phyloP scores from a whole-genome alignment of 2,888 invertebrate species.

The Apeira syringaria region DNA sequence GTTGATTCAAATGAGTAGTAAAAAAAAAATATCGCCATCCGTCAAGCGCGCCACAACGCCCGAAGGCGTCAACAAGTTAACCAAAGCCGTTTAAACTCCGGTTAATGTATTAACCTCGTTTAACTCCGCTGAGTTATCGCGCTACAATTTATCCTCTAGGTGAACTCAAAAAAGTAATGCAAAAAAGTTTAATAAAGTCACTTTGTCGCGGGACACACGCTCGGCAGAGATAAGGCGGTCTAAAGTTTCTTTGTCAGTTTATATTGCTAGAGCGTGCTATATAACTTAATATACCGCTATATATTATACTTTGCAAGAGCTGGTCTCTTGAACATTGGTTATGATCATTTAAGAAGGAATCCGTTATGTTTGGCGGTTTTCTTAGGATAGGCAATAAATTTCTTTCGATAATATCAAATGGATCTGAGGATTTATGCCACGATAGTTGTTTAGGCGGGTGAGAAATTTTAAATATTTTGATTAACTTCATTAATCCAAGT shows the following conservation, averaged over 20 bases:
- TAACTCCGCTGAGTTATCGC: constrained; percentile 65
- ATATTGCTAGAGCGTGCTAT: constrained; percentile 10
- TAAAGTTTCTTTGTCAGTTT: constrained; percentile 30
- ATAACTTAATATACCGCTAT: constrained; percentile 14
- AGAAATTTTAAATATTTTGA: background rate
- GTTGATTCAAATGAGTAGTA: no score
- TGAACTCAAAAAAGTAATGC: constrained; percentile 57
- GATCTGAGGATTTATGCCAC: no score
- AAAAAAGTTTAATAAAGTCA: constrained; percentile 73
- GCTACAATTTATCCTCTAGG: constrained; percentile 65
- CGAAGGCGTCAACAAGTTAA: constrained; percentile 38
- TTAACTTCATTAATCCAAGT: background rate
- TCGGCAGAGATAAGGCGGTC: constrained; percentile 23
- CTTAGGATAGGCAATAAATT: no score
- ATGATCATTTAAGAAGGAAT: no score
- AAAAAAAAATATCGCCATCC: constrained; percentile 30
- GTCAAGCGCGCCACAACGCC: constrained; percentile 42
- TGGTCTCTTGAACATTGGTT: no score
- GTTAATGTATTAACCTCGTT: constrained; percentile 78
- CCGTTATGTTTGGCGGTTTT: no score
- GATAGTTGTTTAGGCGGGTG: background rate
- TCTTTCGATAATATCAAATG: no score
- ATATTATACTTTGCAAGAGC: no score
- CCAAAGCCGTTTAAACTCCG: constrained; percentile 62
- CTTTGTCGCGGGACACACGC: constrained; percentile 41